Evolutionary conservation across 2,113 vertebrate species (phyloP).

Genomic region (Emydura subglobosa): DNA sequence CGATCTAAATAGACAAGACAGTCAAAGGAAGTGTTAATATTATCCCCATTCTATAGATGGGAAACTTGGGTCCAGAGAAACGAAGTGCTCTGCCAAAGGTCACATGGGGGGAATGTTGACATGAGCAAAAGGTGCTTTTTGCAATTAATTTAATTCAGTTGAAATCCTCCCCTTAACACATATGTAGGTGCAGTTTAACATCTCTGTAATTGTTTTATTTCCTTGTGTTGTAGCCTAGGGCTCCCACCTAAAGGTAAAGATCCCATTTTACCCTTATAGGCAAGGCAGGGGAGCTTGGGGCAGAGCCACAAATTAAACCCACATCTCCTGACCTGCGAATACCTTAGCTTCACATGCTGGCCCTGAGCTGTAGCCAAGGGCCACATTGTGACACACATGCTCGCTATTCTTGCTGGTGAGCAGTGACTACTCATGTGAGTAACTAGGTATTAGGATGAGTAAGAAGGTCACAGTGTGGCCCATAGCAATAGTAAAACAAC

Average conservation of each 20-base stretch:
- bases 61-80: background rate
- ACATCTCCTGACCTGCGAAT: rapidly evolving
- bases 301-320: background rate
- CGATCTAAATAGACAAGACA: background rate
- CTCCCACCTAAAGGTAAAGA: background rate
- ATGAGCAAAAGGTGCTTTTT: background rate
- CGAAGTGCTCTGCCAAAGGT: background rate
- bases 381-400: background rate
- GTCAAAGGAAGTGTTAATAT: background rate
- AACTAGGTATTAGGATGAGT: too few species aligned
- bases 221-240: background rate
- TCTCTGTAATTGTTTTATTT: background rate
- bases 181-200: rapidly evolving
- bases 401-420: background rate
- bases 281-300: background rate
- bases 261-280: background rate
- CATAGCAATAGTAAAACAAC: too few species aligned
- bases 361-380: background rate
- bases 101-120: background rate
- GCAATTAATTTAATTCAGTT: background rate
- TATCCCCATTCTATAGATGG: background rate
- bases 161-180: background rate
- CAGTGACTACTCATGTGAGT: background rate
- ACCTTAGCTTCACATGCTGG: background rate
- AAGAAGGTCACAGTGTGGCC: too few species aligned